A percentile compares a stretch with the other conserved stretches of the same genome.
Evolutionary conservation across 2,113 vertebrate species (phyloP).

Genomic region (Condylura cristata): DNA sequence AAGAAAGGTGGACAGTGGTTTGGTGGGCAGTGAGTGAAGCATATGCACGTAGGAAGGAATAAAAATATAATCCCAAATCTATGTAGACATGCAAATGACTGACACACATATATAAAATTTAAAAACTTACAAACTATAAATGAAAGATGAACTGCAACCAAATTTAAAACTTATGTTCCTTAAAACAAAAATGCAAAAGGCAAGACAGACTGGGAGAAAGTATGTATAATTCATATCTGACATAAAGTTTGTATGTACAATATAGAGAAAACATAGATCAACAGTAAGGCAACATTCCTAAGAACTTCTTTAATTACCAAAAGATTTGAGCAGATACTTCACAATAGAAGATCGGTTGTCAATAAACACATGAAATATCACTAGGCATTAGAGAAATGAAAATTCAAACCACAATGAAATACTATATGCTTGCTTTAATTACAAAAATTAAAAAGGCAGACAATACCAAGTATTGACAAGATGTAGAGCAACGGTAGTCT

Average conservation of each 20-base stretch:
- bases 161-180: conserved; percentile 9
- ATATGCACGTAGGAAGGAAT: no score
- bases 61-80: no score
- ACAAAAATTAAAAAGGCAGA: background rate
- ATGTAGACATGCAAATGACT: no score
- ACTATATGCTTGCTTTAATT: background rate
- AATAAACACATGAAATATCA: background rate
- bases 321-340: background rate
- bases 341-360: background rate
- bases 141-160: background rate
- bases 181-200: background rate
- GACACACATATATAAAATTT: background rate
- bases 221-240: background rate
- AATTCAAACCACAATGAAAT: background rate
- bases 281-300: background rate
- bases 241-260: background rate
- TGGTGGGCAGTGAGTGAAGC: no score
- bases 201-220: background rate
- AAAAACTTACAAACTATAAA: background rate
- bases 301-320: background rate
- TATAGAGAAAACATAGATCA: background rate
- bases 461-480: background rate
- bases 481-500: background rate
- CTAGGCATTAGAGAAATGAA: background rate
- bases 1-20: no score